Evolutionary conservation across 2,797 vertebrate species (phyloP).

Genomic region (Spinus pinus): DNA sequence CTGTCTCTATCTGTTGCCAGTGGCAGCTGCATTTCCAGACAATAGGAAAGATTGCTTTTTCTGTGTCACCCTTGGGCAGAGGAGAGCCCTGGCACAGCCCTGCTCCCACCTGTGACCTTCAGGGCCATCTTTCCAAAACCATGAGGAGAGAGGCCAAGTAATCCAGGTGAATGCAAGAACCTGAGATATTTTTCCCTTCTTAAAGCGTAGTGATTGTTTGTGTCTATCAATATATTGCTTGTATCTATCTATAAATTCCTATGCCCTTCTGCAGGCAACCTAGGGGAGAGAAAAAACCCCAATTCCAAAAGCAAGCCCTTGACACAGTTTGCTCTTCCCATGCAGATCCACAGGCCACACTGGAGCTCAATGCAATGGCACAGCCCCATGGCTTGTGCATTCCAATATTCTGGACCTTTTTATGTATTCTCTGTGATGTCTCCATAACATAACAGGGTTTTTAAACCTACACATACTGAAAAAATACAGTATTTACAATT

Average conservation of each 20-base stretch:
- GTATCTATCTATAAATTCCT: neutral
- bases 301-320: neutral
- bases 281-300: neutral
- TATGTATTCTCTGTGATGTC: neutral
- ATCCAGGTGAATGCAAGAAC: neutral
- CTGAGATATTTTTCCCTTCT: neutral
- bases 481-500: neutral
- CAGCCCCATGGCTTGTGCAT: neutral
- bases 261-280: neutral
- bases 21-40: neutral
- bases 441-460: neutral
- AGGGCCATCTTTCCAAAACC: neutral
- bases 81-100: neutral
- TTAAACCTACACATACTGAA: neutral
- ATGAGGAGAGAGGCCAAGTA: neutral
- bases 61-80: neutral
- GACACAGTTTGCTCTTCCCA: fast-evolving
- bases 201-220: neutral
- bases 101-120: neutral
- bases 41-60: neutral
- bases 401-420: neutral
- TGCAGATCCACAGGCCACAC: neutral
- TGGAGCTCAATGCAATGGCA: neutral
- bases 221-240: neutral
- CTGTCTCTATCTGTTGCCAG: neutral